These are phyloP conservation scores for Bostrychus sinensis DNA, from an alignment of 2,113 vertebrate genomes.

Conservation along the genomic window DNA sequence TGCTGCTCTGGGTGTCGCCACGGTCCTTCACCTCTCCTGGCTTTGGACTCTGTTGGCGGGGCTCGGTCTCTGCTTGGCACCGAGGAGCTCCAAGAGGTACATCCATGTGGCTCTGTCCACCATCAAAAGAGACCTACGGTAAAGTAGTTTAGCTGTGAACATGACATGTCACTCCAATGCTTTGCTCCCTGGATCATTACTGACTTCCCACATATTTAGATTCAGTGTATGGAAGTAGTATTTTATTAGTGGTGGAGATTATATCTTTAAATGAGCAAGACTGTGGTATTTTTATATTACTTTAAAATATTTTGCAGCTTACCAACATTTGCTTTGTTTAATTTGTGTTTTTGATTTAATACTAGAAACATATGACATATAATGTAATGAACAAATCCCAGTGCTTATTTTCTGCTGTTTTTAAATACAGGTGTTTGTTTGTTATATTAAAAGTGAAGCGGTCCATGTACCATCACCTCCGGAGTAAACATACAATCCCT, in stretches of 20 bases:
- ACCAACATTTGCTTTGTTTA: too few species aligned
- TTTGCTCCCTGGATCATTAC: too few species aligned
- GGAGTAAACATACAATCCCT: slow-evolving; percentile 77
- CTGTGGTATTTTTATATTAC: too few species aligned
- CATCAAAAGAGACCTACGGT: slow-evolving; percentile 83
- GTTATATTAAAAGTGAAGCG: slow-evolving; percentile 81
- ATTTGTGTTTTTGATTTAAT: too few species aligned
- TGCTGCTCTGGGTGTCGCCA: slow-evolving; percentile 32
- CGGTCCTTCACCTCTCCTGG: slow-evolving; percentile 35
- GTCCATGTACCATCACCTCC: slow-evolving; percentile 70
- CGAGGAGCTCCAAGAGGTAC: slow-evolving; percentile 79
- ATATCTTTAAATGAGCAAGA: too few species aligned
- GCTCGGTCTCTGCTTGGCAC: slow-evolving; percentile 74
- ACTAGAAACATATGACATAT: too few species aligned
- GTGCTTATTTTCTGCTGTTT: not conserved
- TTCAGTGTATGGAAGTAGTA: too few species aligned
- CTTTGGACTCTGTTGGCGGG: slow-evolving; percentile 65
- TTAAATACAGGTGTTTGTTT: slow-evolving; percentile 73
- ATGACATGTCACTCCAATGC: too few species aligned
- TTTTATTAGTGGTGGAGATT: too few species aligned
- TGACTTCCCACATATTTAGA: too few species aligned
- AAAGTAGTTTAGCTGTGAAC: slow-evolving; percentile 42
- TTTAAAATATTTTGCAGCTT: too few species aligned
- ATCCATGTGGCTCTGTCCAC: slow-evolving; percentile 79
- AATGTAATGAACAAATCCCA: not conserved